These are phyloP conservation scores for Caenorhabditis latens DNA, from an alignment of 1,140 invertebrate species.

Conservation along the genomic window DNA sequence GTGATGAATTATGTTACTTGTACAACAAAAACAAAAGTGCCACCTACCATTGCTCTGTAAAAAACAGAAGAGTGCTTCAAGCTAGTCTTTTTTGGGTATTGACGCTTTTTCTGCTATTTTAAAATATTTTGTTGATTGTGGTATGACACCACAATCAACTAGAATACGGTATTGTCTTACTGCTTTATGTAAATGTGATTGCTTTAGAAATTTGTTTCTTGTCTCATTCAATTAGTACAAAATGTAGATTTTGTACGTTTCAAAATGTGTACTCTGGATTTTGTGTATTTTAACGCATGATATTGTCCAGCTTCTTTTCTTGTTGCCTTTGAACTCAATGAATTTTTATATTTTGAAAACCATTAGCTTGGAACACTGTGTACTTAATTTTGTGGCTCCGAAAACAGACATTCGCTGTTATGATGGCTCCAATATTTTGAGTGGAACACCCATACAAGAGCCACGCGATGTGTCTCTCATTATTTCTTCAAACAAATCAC, in stretches of 20 bases:
- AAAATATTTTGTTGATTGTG: not conserved
- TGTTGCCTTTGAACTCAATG: not conserved
- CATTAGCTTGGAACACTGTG: no score
- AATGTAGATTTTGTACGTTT: not conserved
- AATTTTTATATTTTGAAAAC: not conserved
- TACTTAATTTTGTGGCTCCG: no score
- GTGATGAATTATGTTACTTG: not conserved
- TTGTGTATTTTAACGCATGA: not conserved
- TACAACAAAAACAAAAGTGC: not conserved
- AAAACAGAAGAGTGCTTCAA: no score
- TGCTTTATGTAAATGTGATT: constrained; percentile 42
- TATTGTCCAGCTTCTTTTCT: not conserved
- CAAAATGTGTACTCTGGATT: not conserved
- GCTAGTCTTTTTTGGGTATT: not conserved
- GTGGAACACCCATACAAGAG: no score
- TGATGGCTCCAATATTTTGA: no score
- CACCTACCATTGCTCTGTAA: no score
- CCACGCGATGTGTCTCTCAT: no score
- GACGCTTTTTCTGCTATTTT: not conserved
- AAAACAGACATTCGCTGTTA: no score
- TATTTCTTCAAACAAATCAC: not conserved
- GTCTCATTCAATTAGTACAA: not conserved
- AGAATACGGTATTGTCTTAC: constrained; percentile 4
- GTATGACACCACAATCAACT: not conserved
- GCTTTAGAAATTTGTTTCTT: constrained; percentile 9